A percentile compares a stretch with the other conserved stretches of the same genome.
Conservation (phyloP, 2,113 vertebrate species). For the Sorex fumeus region DNA sequence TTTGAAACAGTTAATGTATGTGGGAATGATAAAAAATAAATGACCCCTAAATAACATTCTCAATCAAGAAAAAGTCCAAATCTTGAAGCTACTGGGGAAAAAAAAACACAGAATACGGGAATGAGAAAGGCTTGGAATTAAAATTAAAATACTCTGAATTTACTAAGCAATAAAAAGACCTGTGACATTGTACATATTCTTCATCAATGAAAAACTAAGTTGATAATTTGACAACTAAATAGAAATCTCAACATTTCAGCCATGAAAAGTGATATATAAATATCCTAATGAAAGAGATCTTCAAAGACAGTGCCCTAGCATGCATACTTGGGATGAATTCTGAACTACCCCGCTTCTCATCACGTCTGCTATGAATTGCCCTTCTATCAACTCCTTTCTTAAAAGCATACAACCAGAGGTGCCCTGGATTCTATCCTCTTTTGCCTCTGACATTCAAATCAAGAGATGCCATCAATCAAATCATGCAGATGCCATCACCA, state of each 20-base stretch:
- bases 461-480: too few relatives aligned
- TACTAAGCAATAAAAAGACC: not conserved
- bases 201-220: not conserved
- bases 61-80: too few relatives aligned
- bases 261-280: not conserved
- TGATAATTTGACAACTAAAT: not conserved
- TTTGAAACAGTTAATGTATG: constrained; percentile 22
- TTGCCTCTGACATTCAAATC: not conserved
- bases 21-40: not conserved
- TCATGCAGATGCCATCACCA: not conserved
- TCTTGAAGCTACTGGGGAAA: too few relatives aligned
- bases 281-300: not conserved
- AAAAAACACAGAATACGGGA: not conserved
- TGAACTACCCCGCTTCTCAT: not conserved
- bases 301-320: not conserved
- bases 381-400: not conserved
- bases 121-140: not conserved
- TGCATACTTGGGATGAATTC: not conserved
- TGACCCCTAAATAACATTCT: constrained; percentile 39
- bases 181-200: not conserved
- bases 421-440: not conserved
- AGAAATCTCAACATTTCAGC: not conserved
- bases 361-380: not conserved
- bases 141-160: not conserved
- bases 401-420: not conserved